Base-by-base conservation (phyloP, 1,140 invertebrate species). In the Homarus americanus region DNA sequence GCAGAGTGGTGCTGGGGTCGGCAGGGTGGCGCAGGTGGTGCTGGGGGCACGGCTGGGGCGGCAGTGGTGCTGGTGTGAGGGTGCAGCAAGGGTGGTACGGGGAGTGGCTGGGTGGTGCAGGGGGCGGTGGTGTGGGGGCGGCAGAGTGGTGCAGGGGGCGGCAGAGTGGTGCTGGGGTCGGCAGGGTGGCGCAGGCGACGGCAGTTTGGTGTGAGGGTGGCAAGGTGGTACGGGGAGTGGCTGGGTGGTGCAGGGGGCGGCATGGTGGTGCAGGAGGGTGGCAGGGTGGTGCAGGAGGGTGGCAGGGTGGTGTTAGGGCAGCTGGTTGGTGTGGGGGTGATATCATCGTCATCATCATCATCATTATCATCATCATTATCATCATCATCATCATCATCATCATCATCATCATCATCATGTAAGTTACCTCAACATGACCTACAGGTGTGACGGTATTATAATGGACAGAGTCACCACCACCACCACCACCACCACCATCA, bases 271-370 rank as follows among this genome's bases (percentile, higher is more conserved):
- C 10, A 63, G 53, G n/a, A n/a, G 12, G 53, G 24, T 15, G 53
- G 53, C 10, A 63, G 53, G 24, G 58, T 17, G 53, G 38, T 32
- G 36, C 34, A n/a, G 86, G 58, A n/a, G 85, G 85, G 84, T n/a
- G 49, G 41, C 80, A 15, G 24, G n/a, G n/a, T n/a, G n/a, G n/a
- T n/a, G n/a, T n/a, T 10, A 24, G 12, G 53, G 53, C 10, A 24
- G 53, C 10, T 10, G 53, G 24, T 10, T 10, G 24, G 24, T 10
- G 24, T 10, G 53, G 24, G 53, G 53, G 24, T 15, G 53, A n/a
- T n/a, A 49, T 49, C 44, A 49, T 15, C 44, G 15, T 15, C 44
- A 49, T 15, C 44, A 49, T 15, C 44, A 49, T 15, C 44, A 15
- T 49, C 44, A 49, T 49, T 5, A 49, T 49, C 44, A 5, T 49